phyloP scores from a whole-genome alignment of 2,113 vertebrate genomes.

The Pomatorhinus ruficollis region DNA sequence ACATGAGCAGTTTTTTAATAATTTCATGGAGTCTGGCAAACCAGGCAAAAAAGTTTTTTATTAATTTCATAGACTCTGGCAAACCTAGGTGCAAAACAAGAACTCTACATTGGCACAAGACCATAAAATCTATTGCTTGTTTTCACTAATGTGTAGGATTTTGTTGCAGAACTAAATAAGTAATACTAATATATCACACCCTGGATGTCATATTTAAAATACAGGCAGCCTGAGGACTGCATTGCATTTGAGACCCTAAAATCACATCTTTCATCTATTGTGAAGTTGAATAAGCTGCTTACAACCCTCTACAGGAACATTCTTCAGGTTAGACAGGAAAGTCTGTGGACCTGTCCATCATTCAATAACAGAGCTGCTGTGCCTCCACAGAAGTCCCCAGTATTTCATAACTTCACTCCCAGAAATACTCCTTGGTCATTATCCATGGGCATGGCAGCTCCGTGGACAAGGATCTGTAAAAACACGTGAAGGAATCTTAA shows the following conservation, averaged over 20 bases:
- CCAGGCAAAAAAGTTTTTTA: too few relatives aligned
- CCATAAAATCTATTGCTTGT: background rate
- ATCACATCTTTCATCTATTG: background rate
- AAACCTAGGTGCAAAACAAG: background rate
- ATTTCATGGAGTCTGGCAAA: background rate
- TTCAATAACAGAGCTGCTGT: background rate
- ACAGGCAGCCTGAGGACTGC: background rate
- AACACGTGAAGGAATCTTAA: accelerated
- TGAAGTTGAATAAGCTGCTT: background rate
- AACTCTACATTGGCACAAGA: background rate
- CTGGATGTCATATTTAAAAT: background rate
- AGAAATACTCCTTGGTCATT: background rate
- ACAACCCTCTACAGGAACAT: background rate
- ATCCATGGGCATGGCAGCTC: background rate
- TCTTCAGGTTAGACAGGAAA: background rate
- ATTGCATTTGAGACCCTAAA: accelerated
- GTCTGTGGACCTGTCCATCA: background rate
- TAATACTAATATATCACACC: background rate
- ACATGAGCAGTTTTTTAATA: background rate
- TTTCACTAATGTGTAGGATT: background rate
- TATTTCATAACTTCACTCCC: background rate
- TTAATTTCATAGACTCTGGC: background rate
- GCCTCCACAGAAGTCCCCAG: background rate
- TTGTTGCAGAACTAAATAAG: background rate
- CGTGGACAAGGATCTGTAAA: background rate